phyloP scores from a whole-genome alignment of 30 jellyfish, hydroid and myxozoan species.

The Aurelia aurita region DNA sequence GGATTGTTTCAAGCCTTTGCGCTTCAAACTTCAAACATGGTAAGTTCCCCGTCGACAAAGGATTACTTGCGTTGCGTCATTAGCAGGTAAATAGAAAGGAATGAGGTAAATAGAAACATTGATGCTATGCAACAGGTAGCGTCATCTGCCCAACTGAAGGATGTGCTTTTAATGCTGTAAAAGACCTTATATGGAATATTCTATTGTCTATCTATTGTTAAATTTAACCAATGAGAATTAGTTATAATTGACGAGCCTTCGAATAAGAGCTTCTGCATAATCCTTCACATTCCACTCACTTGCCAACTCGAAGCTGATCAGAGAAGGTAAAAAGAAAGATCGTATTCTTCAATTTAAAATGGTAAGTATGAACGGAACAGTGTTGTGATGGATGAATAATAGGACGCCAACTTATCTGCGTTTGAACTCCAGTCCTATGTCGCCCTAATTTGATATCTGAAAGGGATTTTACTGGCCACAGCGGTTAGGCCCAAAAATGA shows the following conservation, averaged over 20 bases:
- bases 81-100: no score
- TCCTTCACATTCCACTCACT: constrained; percentile 29
- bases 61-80: no score
- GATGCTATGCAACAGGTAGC: no score
- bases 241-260: background rate
- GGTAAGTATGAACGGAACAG: constrained; percentile 13
- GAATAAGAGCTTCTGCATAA: constrained; percentile 25
- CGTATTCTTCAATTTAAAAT: constrained; percentile 1
- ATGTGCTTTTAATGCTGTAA: constrained; percentile 37
- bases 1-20: no score
- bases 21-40: no score
- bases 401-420: background rate
- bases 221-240: constrained; percentile 29
- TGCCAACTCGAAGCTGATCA: constrained; percentile 13
- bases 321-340: background rate
- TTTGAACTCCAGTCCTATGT: background rate
- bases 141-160: no score
- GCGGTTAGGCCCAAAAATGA: no score
- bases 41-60: no score
- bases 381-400: background rate
- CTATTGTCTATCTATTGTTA: constrained; percentile 37
- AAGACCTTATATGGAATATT: constrained; percentile 58
- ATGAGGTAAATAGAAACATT: no score
- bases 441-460: background rate
- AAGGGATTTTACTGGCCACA: no score